phyloP scores from a whole-genome alignment of 2,113 vertebrate species.

The Sapajus apella region DNA sequence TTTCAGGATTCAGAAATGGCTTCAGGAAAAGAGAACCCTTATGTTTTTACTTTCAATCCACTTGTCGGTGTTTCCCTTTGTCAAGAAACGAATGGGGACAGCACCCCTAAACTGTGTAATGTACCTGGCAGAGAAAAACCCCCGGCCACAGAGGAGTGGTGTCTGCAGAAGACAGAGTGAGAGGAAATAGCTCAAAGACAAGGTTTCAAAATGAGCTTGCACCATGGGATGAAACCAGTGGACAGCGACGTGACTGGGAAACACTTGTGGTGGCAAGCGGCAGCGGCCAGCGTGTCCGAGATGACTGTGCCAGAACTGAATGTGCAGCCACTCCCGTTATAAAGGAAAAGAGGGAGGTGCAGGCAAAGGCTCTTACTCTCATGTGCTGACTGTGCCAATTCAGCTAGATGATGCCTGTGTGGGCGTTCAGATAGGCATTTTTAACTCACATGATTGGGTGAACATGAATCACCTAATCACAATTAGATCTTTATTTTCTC shows the following conservation, averaged over 20 bases:
- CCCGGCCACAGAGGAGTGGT: background rate
- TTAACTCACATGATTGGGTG: background rate
- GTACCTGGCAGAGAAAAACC: background rate
- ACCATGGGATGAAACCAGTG: background rate
- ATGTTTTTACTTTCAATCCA: background rate
- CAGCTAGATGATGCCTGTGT: background rate
- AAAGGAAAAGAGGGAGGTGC: background rate
- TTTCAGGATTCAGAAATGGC: background rate
- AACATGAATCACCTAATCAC: background rate
- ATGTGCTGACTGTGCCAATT: background rate
- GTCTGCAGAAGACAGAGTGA: background rate
- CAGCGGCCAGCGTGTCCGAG: background rate
- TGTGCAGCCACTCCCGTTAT: too few relatives aligned
- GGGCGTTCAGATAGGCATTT: background rate
- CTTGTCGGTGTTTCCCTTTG: constrained; percentile 29
- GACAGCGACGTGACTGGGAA: background rate
- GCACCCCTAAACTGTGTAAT: background rate
- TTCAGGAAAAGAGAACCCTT: background rate
- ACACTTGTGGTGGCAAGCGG: background rate
- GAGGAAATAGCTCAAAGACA: background rate
- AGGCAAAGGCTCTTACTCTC: background rate
- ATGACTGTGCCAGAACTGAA: background rate
- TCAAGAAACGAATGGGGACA: background rate
- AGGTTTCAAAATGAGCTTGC: background rate
- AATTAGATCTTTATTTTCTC: background rate